Evolutionary conservation across 2,797 vertebrate genomes (phyloP).

Genomic region (Sebastes steindachneri): DNA sequence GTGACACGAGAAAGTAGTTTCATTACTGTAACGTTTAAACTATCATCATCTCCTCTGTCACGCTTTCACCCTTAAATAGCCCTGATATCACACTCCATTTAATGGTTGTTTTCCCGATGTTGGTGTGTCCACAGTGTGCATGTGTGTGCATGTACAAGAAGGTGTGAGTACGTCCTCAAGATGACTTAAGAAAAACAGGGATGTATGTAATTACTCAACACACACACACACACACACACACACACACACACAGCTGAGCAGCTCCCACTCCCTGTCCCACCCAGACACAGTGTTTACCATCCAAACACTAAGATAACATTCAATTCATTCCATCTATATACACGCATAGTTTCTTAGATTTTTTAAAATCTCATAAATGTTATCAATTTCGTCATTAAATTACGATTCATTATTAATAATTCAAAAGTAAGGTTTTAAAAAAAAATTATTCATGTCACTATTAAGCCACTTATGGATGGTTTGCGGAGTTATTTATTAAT

Average conservation of each 20-base stretch:
- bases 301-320: conserved; percentile 24
- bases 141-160: conserved; percentile 30
- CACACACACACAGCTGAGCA: conserved; percentile 2
- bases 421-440: neutral
- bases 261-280: conserved; percentile 27
- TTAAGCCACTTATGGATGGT: neutral
- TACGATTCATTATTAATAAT: neutral
- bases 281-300: conserved; percentile 36
- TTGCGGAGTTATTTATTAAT: neutral
- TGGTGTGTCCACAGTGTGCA: neutral
- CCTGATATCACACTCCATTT: neutral
- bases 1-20: neutral
- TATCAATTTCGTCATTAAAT: neutral
- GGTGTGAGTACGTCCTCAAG: conserved; percentile 10
- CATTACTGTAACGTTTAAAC: neutral
- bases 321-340: neutral
- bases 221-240: conserved; percentile 11
- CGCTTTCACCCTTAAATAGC: neutral
- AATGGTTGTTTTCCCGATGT: neutral
- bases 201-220: conserved; percentile 15
- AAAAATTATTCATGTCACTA: neutral
- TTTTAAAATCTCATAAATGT: neutral
- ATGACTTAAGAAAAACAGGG: neutral
- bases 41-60: neutral
- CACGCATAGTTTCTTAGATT: neutral